Evolutionary conservation across 2,888 invertebrate species (phyloP).

Genomic region (Criorhina ranunculi): DNA sequence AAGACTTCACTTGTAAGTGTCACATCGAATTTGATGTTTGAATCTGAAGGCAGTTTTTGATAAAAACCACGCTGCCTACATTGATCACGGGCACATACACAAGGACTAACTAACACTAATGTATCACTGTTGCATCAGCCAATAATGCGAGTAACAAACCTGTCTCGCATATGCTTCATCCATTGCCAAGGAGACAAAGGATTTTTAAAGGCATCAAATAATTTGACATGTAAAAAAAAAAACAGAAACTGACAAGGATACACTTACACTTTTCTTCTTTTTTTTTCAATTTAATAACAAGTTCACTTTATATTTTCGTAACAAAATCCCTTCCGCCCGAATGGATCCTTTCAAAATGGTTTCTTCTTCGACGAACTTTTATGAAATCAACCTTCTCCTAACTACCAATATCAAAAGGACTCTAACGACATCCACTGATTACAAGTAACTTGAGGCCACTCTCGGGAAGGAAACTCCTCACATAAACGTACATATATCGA

Average conservation of each 20-base stretch:
- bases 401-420: conserved; percentile 10
- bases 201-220: neutral
- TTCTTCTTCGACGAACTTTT: neutral
- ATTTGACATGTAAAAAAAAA: neutral
- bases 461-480: neutral
- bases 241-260: neutral
- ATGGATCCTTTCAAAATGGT: neutral
- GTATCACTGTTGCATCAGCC: neutral
- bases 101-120: neutral
- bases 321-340: neutral
- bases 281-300: neutral
- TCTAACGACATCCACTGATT: conserved; percentile 17
- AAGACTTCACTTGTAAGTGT: too few species aligned
- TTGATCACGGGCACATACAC: neutral
- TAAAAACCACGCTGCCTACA: too few species aligned
- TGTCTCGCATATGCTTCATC: neutral
- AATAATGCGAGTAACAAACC: neutral
- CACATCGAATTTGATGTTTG: too few species aligned
- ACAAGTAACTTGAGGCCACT: neutral
- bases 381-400: neutral
- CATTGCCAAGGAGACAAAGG: neutral
- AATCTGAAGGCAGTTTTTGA: too few species aligned
- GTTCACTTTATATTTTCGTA: neutral
- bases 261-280: too few species aligned
- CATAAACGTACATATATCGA: conserved; percentile 53